Conservation (phyloP, 2,113 vertebrate species). For the Apteryx mantelli region DNA sequence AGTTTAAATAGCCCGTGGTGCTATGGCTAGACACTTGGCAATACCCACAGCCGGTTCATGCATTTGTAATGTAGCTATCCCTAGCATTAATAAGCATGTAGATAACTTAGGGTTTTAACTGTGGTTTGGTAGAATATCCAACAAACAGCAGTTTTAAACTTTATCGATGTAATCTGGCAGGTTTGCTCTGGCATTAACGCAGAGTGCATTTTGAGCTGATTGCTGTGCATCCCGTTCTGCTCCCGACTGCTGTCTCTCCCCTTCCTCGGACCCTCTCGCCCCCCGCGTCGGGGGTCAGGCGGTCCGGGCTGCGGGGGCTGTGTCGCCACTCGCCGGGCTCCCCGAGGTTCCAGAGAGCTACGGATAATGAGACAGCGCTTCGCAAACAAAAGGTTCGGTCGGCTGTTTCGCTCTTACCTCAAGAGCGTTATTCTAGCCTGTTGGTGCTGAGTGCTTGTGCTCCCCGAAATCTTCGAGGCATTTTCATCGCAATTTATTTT, state of each 20-base stretch:
- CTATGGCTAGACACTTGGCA: not conserved
- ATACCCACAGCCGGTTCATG: not conserved
- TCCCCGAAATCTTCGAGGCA: not conserved
- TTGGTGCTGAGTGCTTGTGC: not conserved
- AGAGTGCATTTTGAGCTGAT: not conserved
- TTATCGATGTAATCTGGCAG: not conserved
- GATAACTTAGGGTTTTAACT: not conserved
- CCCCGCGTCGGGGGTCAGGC: not conserved
- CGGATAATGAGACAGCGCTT: not conserved
- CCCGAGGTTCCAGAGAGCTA: not conserved
- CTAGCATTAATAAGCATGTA: rapidly evolving
- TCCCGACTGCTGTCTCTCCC: not conserved
- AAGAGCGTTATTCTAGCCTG: not conserved
- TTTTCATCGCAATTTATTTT: rapidly evolving
- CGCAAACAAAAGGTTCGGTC: not conserved
- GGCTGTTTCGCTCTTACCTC: not conserved
- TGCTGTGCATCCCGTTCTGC: not conserved
- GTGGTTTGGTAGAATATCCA: not conserved
- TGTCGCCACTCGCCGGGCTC: not conserved
- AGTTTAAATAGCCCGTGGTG: not conserved
- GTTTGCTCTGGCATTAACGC: not conserved
- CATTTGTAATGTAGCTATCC: not conserved
- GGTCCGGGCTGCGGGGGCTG: not conserved
- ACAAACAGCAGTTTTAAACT: not conserved
- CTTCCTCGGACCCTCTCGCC: not conserved